Conservation (phyloP, 2,797 vertebrate species). For the Brachymystax lenok region DNA sequence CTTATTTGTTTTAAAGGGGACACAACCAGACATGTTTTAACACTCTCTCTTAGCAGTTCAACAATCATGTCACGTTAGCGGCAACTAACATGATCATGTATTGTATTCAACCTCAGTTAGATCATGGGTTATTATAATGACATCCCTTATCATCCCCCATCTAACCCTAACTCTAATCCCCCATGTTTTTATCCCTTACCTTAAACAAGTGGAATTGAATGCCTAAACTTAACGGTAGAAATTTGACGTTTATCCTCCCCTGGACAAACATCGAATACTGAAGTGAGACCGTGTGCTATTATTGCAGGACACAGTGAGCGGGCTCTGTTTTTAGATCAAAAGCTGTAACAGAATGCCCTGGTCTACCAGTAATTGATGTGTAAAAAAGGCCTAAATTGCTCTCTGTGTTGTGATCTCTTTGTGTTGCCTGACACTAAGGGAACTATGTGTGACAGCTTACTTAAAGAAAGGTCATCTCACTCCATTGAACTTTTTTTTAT, state of each 20-base stretch:
- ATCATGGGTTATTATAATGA: background rate
- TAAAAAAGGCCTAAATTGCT: constrained; percentile 4
- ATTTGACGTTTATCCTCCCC: no score
- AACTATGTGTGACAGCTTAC: constrained; percentile 8
- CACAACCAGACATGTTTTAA: background rate
- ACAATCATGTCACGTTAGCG: background rate
- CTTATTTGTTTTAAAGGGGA: background rate
- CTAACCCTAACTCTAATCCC: no score
- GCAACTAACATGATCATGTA: background rate
- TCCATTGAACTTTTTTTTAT: background rate
- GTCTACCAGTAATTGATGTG: constrained; percentile 6
- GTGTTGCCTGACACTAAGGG: background rate
- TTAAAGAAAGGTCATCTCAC: background rate
- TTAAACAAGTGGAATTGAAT: no score
- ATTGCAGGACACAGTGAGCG: background rate
- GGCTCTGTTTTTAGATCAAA: background rate
- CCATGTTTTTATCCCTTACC: no score
- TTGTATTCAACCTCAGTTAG: background rate
- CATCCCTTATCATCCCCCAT: background rate
- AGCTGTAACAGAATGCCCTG: background rate
- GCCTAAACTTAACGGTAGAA: no score
- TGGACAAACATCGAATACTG: no score
- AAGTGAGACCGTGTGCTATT: no score
- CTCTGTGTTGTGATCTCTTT: background rate
- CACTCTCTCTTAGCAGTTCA: background rate